Evolutionary conservation across 2,888 invertebrate genomes (phyloP), one percentile per base, ranked within the genome.

Genomic region (Chaetogeoica ovagalla): DNA sequence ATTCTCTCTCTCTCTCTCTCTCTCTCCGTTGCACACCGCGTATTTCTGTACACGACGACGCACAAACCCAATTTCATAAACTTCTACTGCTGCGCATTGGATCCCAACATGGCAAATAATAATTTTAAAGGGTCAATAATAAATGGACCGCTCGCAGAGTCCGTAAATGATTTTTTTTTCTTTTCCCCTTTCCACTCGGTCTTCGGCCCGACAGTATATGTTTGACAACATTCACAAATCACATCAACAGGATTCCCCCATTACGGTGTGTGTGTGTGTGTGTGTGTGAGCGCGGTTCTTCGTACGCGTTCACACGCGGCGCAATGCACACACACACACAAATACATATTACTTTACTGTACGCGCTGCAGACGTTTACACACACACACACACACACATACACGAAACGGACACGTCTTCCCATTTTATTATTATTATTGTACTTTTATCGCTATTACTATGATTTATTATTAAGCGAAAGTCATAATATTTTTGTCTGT

Each of bases 111-210:
- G 77, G 79, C 79, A 79, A 79, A 79, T 71, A 71, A 79, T 79
- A 71, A 79, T 79, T 79, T 79, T 79, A 79, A 79, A 79, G 79
- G 79, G 79, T 79, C 79, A 70, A 79, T 79, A 79, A 79, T 79
- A 79, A 79, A 79, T 65, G 79, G 79, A 79, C 79, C 79, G 79
- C 79, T 79, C 79, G 79, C 79, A 79, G 79, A 79, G 79, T 79
- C 79, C 43, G 70, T 79, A 79, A 79, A 79, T 71, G 79, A 79
- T 79, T 79, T 71, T 77, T 74, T 71, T 63, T 77, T 74, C 60
- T 63, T 70, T 62, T 30, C 30, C 30, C 23, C 77, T 13, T 57
- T 39, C 79, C 79, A 39, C 71, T 63, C 21, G 66, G 59, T 63
- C 63, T 63, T 71, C 69, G 11, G 11, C 39, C 62, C 55, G 70